Conservation (phyloP, 1,140 invertebrate genomes). For the Ceratina calcarata region DNA sequence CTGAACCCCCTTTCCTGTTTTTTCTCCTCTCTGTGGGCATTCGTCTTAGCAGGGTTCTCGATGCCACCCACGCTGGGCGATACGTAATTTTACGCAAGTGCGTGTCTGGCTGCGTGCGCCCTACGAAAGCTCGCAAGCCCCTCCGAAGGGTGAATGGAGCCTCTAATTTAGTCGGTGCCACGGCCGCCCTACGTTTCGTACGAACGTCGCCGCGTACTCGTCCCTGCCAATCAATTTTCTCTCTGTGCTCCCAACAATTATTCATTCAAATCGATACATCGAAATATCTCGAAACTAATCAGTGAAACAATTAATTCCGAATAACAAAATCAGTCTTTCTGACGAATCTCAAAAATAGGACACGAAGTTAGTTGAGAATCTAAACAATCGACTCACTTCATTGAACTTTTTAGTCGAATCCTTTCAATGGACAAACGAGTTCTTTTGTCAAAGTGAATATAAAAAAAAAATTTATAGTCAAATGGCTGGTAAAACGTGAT, state of each 20-base stretch:
- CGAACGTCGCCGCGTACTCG: constrained; percentile 11
- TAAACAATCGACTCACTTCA: too few relatives aligned
- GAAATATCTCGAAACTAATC: background rate
- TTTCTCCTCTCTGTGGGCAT: too few relatives aligned
- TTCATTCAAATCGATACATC: background rate
- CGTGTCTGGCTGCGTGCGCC: constrained; percentile 56
- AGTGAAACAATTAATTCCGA: background rate
- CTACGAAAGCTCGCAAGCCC: constrained; percentile 62
- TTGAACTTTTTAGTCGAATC: too few relatives aligned
- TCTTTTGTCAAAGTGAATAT: too few relatives aligned
- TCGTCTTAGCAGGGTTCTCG: background rate
- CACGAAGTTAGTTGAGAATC: too few relatives aligned
- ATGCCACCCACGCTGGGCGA: constrained; percentile 39
- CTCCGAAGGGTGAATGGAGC: constrained; percentile 61
- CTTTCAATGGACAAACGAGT: too few relatives aligned
- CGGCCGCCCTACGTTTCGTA: constrained; percentile 39
- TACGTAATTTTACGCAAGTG: constrained; percentile 62
- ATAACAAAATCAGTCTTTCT: background rate
- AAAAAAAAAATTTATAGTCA: too few relatives aligned
- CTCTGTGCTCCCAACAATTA: background rate
- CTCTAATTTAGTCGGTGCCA: constrained; percentile 57
- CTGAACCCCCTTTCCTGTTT: too few relatives aligned
- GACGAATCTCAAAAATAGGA: too few relatives aligned
- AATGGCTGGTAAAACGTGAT: too few relatives aligned
- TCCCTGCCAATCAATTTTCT: background rate